Conservation (phyloP, 2,888 invertebrate species). For the Cetonia aurata region DNA sequence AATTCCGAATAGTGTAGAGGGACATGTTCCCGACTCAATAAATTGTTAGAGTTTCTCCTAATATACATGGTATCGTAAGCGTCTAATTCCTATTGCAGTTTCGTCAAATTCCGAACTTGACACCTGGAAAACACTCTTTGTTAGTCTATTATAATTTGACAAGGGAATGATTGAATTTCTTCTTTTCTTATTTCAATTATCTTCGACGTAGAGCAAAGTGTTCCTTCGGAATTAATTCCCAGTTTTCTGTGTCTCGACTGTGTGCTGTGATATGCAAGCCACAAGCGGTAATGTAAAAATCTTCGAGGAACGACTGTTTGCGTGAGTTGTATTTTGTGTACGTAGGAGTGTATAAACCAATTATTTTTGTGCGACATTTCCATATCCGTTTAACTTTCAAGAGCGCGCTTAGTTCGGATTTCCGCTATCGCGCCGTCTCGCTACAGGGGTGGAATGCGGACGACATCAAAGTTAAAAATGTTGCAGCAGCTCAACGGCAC, state of each 20-base stretch:
- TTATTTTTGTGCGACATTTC: conserved; percentile 59
- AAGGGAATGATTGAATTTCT: too few species aligned
- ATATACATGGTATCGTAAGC: too few species aligned
- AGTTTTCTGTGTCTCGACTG: background rate
- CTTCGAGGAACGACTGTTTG: background rate
- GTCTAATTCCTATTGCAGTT: too few species aligned
- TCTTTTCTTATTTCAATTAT: too few species aligned
- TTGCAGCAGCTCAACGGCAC: conserved; percentile 9
- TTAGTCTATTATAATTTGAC: too few species aligned
- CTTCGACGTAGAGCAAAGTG: too few species aligned
- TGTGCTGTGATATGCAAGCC: background rate
- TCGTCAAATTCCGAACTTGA: too few species aligned
- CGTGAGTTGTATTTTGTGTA: conserved; percentile 47
- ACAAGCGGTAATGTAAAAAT: conserved; percentile 8
- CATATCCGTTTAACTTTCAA: conserved; percentile 55
- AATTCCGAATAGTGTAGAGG: too few species aligned
- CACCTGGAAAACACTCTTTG: too few species aligned
- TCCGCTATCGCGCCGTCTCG: conserved; percentile 50
- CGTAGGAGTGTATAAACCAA: conserved; percentile 56
- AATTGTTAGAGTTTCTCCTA: too few species aligned
- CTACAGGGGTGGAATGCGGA: conserved; percentile 40
- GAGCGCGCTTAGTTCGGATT: conserved; percentile 54
- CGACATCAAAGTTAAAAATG: conserved; percentile 38
- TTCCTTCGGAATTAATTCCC: too few species aligned
- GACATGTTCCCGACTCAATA: too few species aligned